Evolutionary conservation across 2,113 vertebrate species (phyloP).

Genomic region (Upupa epops): DNA sequence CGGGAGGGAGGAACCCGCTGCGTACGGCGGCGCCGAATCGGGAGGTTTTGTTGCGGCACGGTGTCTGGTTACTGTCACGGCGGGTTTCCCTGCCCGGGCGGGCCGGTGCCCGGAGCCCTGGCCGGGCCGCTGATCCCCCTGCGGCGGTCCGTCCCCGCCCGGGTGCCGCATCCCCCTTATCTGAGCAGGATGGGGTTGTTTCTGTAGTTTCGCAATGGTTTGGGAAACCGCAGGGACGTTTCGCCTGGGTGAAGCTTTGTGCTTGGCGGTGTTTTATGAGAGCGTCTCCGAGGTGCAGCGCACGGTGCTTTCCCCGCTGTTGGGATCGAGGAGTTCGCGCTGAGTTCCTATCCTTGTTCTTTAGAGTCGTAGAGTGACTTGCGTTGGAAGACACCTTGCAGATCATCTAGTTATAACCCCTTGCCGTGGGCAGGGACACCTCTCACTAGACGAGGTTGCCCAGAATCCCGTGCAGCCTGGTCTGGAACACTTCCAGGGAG

Average conservation of each 20-base stretch:
- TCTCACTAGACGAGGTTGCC: too few species aligned
- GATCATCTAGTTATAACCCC: too few species aligned
- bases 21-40: background rate
- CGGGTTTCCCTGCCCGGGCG: background rate
- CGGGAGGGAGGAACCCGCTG: constrained; percentile 15
- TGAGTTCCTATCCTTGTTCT: background rate
- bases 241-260: background rate
- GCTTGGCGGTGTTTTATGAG: background rate
- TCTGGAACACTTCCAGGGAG: too few species aligned
- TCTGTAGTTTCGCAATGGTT: constrained; percentile 32
- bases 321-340: background rate
- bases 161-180: background rate
- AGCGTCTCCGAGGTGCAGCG: background rate
- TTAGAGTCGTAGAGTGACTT: too few species aligned
- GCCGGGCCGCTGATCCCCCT: background rate
- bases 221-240: background rate
- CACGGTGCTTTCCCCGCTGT: background rate
- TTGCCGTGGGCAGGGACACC: too few species aligned
- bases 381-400: too few species aligned
- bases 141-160: background rate
- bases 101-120: background rate
- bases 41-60: constrained; percentile 49
- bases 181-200: background rate
- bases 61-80: constrained; percentile 62
- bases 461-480: too few species aligned